A percentile compares a stretch with the other conserved stretches of the same genome.
These are phyloP conservation scores for Mystacornis crossleyi DNA, from an alignment of 2,113 vertebrate genomes.

Conservation along the genomic window DNA sequence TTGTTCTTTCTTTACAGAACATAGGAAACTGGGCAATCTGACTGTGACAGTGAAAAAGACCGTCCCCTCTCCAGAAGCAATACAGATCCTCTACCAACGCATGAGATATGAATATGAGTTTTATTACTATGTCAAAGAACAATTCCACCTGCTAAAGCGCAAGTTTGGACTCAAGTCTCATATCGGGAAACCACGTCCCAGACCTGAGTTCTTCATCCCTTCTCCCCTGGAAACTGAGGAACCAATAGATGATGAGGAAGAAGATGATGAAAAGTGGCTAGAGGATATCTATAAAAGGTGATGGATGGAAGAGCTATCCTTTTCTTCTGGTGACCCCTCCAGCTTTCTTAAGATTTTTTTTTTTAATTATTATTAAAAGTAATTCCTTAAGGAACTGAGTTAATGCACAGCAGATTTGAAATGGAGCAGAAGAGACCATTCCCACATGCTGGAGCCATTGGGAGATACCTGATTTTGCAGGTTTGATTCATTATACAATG, in stretches of 20 bases:
- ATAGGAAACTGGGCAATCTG: slow-evolving; percentile 94
- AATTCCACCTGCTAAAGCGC: slow-evolving; percentile 93
- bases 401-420: slow-evolving; percentile 72
- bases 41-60: slow-evolving; percentile 96
- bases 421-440: slow-evolving; percentile 15
- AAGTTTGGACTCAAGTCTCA: slow-evolving; percentile 93
- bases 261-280: slow-evolving; percentile 89
- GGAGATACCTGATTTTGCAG: slow-evolving; percentile 74
- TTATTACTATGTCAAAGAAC: slow-evolving; percentile 94
- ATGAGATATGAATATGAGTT: slow-evolving; percentile 97
- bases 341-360: slow-evolving; percentile 64
- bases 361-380: slow-evolving; percentile 66
- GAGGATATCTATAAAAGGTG: slow-evolving; percentile 88
- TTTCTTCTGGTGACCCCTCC: slow-evolving; percentile 34
- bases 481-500: slow-evolving; percentile 54
- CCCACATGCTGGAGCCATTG: slow-evolving; percentile 63
- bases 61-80: slow-evolving; percentile 89
- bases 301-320: slow-evolving; percentile 52
- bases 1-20: slow-evolving; percentile 78
- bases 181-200: slow-evolving; percentile 63
- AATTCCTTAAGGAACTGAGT: slow-evolving; percentile 68
- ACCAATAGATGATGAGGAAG: slow-evolving; percentile 83
- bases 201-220: slow-evolving; percentile 83
- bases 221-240: slow-evolving; percentile 88
- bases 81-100: slow-evolving; percentile 93